Conservation (phyloP, 1,140 invertebrate species). For the Plutomurus gul region DNA sequence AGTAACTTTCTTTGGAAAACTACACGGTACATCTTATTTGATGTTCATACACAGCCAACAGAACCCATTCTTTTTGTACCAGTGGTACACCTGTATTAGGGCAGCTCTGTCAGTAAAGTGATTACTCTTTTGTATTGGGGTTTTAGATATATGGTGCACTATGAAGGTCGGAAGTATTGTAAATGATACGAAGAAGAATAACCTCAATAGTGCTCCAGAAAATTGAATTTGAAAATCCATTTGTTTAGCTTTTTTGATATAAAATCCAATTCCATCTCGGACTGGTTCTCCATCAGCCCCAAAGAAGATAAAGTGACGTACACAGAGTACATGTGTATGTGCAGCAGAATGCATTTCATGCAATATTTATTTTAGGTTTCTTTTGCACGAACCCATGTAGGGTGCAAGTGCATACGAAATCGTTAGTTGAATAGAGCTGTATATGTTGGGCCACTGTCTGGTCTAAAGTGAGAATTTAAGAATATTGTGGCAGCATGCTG, state of each 20-base stretch:
- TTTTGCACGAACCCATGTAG: background rate
- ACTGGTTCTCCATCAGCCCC: background rate
- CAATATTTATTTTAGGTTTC: background rate
- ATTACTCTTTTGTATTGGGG: too few species aligned
- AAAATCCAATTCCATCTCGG: background rate
- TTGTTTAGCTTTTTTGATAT: background rate
- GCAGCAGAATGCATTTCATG: background rate
- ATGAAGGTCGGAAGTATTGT: too few species aligned
- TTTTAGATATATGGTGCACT: too few species aligned
- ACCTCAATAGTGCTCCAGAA: too few species aligned
- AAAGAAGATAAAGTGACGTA: background rate
- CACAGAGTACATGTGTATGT: background rate
- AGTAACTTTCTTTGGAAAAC: background rate
- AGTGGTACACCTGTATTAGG: too few species aligned
- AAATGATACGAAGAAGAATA: too few species aligned
- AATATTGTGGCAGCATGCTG: background rate
- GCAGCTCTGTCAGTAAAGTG: too few species aligned
- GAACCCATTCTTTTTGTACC: too few species aligned
- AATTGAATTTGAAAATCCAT: background rate
- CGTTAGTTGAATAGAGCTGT: background rate
- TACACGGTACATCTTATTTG: too few species aligned
- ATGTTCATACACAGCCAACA: too few species aligned
- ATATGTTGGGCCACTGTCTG: background rate
- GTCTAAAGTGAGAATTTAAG: too few species aligned
- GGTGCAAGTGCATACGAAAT: background rate